A percentile compares a stretch with the other conserved stretches of the same genome.
Conservation (phyloP, 2,888 invertebrate genomes). For the Euphydryas editha region DNA sequence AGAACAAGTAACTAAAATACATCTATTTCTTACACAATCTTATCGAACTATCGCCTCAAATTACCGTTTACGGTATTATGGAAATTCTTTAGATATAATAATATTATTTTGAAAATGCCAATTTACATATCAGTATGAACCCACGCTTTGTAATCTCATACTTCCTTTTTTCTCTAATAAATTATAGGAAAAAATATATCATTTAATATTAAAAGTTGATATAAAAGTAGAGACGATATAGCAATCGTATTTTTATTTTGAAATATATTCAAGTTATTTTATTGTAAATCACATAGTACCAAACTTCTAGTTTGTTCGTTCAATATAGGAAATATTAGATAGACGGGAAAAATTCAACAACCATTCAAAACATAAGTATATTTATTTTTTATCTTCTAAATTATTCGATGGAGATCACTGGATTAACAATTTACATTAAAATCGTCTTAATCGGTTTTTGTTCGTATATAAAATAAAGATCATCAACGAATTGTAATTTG, state of each 20-base stretch:
- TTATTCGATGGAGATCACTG: not conserved
- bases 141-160: slow-evolving; percentile 39
- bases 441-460: slow-evolving; percentile 13
- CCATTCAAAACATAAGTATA: not conserved
- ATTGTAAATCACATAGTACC: not conserved
- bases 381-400: too few relatives aligned
- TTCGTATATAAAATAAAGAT: slow-evolving; percentile 20
- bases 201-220: slow-evolving; percentile 31
- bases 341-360: not conserved
- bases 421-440: not conserved
- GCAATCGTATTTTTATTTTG: not conserved
- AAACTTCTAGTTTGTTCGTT: not conserved
- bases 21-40: slow-evolving; percentile 38
- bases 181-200: slow-evolving; percentile 35
- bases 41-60: slow-evolving; percentile 40
- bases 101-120: slow-evolving; percentile 39
- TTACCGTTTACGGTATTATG: slow-evolving; percentile 42
- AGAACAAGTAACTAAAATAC: slow-evolving; percentile 36
- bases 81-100: slow-evolving; percentile 37
- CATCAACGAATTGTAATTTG: slow-evolving; percentile 16
- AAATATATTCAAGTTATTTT: not conserved
- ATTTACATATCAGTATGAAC: slow-evolving; percentile 42
- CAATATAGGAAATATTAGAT: too few relatives aligned
- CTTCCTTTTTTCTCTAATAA: slow-evolving; percentile 36
- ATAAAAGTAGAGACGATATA: slow-evolving; percentile 9